Evolutionary conservation across 2,113 vertebrate species (phyloP), one percentile per base, ranked within the genome.

Genomic region (Leptobrachium leishanense): DNA sequence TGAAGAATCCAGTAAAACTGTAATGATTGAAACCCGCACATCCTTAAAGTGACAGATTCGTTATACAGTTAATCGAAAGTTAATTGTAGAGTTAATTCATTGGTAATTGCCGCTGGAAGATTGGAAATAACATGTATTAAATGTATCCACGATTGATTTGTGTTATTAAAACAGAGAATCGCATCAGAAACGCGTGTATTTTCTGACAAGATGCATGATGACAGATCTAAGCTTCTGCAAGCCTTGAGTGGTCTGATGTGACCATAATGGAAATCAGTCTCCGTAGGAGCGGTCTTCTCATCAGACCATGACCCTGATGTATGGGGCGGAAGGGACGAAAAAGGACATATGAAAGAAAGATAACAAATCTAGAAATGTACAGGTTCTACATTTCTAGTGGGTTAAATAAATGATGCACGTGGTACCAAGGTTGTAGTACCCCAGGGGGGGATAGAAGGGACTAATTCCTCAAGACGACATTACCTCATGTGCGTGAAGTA

Each of bases 11-110:
- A 50, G 46, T 50, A 50, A 50, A 50, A 50, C 46, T 1, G 46
- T 50, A 50, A 1, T 50, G 46, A 50, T 31, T 50, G 46, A 50
- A 50, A 50, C 4, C 8, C 46, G 8, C 8, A 5, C 46, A 5
- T 4, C 8, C 72, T 63, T 40, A 2, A 2, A 50, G 31, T 54
- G 5, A 20, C 13, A 54, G 39, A 68, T 67, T 43, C 15, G 50
- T 11, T 31, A 68, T 68, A 59, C 31, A 41, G 67, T 59, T 43
- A 68, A 57, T 39, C 43, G 50, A 39, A 59, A n/a, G 43, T 43
- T 77, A 57, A 44, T 62, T 70, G 57, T 70, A 15, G 20, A 77
- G 54, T 69, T 55, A 59, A 62, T 69, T 77, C 42, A 69, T 69
- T 39, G 67, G n/a, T 39, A 44, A 3, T 54, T n/a, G 20, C 50